phyloP scores from a whole-genome alignment of 2,797 vertebrate species.

The Crenuchus spilurus region DNA sequence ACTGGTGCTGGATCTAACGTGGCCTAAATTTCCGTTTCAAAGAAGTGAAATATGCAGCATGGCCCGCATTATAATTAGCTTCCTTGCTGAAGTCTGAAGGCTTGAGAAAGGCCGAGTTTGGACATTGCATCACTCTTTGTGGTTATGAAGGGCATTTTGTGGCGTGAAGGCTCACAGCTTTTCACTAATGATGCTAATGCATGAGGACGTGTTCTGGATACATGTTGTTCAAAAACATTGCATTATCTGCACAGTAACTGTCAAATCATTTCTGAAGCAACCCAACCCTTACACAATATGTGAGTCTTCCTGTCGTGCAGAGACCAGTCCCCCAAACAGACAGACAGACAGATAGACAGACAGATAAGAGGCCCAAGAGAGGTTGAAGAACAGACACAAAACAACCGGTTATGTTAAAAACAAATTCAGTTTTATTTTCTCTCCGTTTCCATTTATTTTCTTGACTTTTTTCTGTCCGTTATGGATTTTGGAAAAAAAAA shows the following conservation, averaged over 20 bases:
- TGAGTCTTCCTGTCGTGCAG: neutral
- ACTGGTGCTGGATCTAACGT: too few species aligned
- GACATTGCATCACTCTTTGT: neutral
- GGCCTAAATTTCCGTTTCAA: too few species aligned
- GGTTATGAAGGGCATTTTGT: neutral
- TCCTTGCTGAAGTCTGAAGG: too few species aligned
- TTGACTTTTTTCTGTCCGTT: conserved; percentile 69
- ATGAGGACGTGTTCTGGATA: neutral
- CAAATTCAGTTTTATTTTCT: conserved; percentile 74
- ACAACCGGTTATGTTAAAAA: conserved; percentile 72
- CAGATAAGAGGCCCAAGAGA: conserved; percentile 42
- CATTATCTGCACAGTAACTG: neutral
- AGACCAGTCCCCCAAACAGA: too few species aligned
- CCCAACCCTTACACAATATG: neutral
- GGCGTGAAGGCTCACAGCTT: neutral
- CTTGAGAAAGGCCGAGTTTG: neutral
- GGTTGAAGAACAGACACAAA: conserved; percentile 58
- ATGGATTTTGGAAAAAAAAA: conserved; percentile 72
- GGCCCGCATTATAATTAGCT: too few species aligned
- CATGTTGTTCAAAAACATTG: neutral
- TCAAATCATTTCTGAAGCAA: conserved; percentile 19
- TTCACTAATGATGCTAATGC: neutral
- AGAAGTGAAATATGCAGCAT: too few species aligned
- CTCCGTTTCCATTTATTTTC: conserved; percentile 70
- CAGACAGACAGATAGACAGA: too few species aligned